Percentiles rank a stretch among this genome's conserved stretches.
phyloP scores from a whole-genome alignment of 2,888 invertebrate genomes.

The Drosophila affinis region DNA sequence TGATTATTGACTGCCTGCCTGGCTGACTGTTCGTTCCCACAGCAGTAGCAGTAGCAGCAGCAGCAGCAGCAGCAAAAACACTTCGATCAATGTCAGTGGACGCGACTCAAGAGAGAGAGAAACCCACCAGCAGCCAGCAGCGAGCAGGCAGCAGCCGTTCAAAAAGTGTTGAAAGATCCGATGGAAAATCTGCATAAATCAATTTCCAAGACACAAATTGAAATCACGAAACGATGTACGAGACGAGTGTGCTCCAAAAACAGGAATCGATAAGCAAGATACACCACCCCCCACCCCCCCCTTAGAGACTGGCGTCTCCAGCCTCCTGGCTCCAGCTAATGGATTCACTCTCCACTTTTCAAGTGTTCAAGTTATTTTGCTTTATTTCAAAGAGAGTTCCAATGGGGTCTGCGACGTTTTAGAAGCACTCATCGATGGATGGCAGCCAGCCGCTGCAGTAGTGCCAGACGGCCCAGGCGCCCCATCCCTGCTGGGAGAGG shows the following conservation, averaged over 20 bases:
- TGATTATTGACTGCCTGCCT: not conserved
- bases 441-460: slow-evolving; percentile 71
- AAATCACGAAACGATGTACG: slow-evolving; percentile 45
- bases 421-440: slow-evolving; percentile 74
- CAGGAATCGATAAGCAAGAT: slow-evolving; percentile 38
- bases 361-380: slow-evolving; percentile 11
- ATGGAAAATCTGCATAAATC: slow-evolving; percentile 70
- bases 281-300: no score
- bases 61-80: slow-evolving; percentile 16
- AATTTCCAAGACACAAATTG: slow-evolving; percentile 62
- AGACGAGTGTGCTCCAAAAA: slow-evolving; percentile 31
- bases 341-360: slow-evolving; percentile 35
- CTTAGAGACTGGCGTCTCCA: no score
- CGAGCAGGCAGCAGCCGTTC: not conserved
- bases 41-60: slow-evolving; percentile 18
- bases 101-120: slow-evolving; percentile 36
- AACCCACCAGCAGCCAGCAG: slow-evolving; percentile 11
- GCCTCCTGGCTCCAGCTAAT: slow-evolving; percentile 23
- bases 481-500: slow-evolving; percentile 74
- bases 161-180: slow-evolving; percentile 50
- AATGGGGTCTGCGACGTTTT: slow-evolving; percentile 44
- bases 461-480: slow-evolving; percentile 78
- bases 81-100: slow-evolving; percentile 42
- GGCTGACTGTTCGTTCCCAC: slow-evolving; percentile 29
- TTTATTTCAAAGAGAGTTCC: slow-evolving; percentile 1